Base-by-base conservation (phyloP, 2,797 vertebrate species). In the Corythornis leucogaster region DNA sequence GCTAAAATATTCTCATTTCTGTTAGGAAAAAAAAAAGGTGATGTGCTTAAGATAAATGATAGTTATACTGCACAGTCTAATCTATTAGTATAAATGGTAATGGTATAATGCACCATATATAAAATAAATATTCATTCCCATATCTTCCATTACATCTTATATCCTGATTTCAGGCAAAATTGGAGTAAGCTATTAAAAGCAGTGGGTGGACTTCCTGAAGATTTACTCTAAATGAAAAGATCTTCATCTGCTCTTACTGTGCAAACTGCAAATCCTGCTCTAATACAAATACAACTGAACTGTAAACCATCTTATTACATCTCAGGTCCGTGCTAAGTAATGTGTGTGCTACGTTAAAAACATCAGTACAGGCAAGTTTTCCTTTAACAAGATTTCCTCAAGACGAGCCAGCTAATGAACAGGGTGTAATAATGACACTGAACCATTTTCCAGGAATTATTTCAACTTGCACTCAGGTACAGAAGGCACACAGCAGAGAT, bases 141-240 rank as follows among this genome's bases (percentile, higher is more conserved):
- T 51, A 18, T 71, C 17, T 91, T 88, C 69, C 51, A 48, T 81
- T 84, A 84, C 20, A 54, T 33, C 15, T 94, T 92, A 81, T 66
- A 81, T 50, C 63, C 80, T 80, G 51, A 80, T 92, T 84, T 91
- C 59, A 86, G 70, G 70, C 53, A 93, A 93, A 96, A 90, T 61
- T 90, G 53, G 21, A 90, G 22, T 84, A 86, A 82, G 57, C 61
- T 87, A 73, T 83, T 84, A 91, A 86, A 61, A 92, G 28, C 35
- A 76, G 43, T 40, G 20, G 28, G 43, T 40, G 20, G 28, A 67
- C 8, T 83, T 89, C 25, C 67, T 70, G 70, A 88, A 92, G 77
- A 90, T 77, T 89, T 90, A 89, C 45, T 26, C 45, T 70, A 70
- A 54, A 75, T 75, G 74, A 73, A 50, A 85, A 93, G 31, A 87